These are phyloP conservation scores for Vulpes lagopus DNA, from an alignment of 2,113 vertebrate genomes.

Conservation along the genomic window DNA sequence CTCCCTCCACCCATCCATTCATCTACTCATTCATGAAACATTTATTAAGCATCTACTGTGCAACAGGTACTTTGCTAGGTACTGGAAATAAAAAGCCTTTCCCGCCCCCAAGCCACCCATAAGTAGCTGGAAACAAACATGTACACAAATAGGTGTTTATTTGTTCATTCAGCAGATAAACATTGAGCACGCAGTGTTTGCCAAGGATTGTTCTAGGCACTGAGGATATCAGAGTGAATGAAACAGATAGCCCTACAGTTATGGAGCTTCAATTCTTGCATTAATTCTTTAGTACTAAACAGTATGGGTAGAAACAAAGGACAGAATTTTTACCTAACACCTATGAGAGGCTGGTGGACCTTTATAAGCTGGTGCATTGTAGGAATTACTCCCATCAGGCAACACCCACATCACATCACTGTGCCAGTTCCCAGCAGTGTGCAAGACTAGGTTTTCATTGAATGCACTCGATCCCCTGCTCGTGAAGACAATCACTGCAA, in stretches of 20 bases:
- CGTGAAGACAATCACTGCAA: accelerated
- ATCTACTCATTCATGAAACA: background rate
- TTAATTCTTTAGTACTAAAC: background rate
- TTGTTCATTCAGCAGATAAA: background rate
- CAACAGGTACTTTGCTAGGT: background rate
- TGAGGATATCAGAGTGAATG: background rate
- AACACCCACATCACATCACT: background rate
- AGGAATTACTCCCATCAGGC: background rate
- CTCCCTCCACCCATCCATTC: background rate
- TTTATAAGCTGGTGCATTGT: background rate
- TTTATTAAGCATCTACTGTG: background rate
- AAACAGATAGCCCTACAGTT: background rate
- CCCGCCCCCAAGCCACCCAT: background rate
- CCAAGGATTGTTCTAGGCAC: background rate
- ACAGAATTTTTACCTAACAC: background rate
- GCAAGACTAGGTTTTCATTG: background rate
- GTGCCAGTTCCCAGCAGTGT: background rate
- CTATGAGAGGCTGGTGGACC: background rate
- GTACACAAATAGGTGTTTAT: background rate
- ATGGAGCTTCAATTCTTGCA: background rate
- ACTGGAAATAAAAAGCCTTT: background rate
- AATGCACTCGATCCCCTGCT: background rate
- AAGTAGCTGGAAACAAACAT: background rate
- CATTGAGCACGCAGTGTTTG: background rate
- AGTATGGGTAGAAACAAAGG: background rate